phyloP scores from a whole-genome alignment of 1,140 invertebrate species.

The Drosophila insularis region DNA sequence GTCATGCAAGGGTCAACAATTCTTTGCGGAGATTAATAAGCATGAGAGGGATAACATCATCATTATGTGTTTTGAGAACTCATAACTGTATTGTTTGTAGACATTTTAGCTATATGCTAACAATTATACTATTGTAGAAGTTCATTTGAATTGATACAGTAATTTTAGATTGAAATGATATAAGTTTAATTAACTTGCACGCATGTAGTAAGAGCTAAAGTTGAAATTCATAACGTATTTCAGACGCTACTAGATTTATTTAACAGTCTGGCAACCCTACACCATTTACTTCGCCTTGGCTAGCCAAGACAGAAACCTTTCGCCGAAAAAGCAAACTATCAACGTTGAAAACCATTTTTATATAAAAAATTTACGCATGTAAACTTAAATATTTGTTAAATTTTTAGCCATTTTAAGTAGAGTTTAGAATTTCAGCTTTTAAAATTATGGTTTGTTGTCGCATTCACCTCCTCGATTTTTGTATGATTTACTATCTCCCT shows the following conservation, averaged over 20 bases:
- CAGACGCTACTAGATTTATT: not conserved
- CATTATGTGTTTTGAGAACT: not conserved
- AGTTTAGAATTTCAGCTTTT: no score
- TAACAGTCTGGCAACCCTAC: not conserved
- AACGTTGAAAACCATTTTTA: no score
- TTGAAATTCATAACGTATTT: not conserved
- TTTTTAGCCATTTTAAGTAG: no score
- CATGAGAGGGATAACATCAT: not conserved
- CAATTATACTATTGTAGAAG: not conserved
- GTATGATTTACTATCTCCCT: no score
- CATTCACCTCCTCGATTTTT: no score
- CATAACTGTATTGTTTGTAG: conserved; percentile 11
- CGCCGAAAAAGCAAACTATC: not conserved
- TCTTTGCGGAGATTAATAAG: not conserved
- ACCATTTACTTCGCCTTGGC: not conserved
- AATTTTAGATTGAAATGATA: not conserved
- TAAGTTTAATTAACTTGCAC: not conserved
- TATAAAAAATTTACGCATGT: no score
- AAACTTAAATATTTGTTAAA: no score
- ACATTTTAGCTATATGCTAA: not conserved
- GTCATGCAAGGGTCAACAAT: conserved; percentile 2
- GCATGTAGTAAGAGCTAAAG: not conserved
- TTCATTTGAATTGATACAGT: not conserved
- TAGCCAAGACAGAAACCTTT: not conserved
- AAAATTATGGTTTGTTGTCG: no score